Percentiles rank a stretch among this genome's conserved stretches.
Evolutionary conservation across 2,797 vertebrate species (phyloP).

Genomic region (Phoebastria nigripes): DNA sequence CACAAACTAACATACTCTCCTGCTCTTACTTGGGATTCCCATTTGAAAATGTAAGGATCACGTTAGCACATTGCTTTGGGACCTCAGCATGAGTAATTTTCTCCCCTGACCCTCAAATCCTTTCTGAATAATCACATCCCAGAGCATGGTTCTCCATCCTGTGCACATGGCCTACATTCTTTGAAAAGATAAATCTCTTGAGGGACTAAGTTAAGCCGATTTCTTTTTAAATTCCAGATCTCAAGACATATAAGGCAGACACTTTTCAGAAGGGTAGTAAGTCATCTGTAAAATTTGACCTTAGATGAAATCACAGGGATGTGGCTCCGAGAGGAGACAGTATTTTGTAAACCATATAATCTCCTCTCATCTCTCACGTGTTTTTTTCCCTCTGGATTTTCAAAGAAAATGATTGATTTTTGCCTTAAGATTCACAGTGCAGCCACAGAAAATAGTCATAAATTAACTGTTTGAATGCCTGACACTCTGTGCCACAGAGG

Average conservation of each 20-base stretch:
- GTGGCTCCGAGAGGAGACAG: background rate
- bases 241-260: background rate
- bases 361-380: background rate
- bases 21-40: background rate
- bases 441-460: background rate
- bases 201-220: background rate
- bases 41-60: background rate
- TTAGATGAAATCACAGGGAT: background rate
- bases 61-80: background rate
- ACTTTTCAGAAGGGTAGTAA: background rate
- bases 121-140: background rate
- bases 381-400: background rate
- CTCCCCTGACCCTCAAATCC: background rate
- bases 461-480: background rate
- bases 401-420: background rate
- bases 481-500: background rate
- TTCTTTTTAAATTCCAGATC: conserved; percentile 24
- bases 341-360: conserved; percentile 8
- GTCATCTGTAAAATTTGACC: conserved; percentile 4
- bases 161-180: background rate
- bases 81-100: background rate
- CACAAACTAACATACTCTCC: background rate
- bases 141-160: background rate
- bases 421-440: background rate
- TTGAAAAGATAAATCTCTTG: conserved; percentile 5